Percentiles rank a stretch among this genome's conserved stretches.
Evolutionary conservation across 2,113 vertebrate genomes (phyloP).

Genomic region (Mirza zaza): DNA sequence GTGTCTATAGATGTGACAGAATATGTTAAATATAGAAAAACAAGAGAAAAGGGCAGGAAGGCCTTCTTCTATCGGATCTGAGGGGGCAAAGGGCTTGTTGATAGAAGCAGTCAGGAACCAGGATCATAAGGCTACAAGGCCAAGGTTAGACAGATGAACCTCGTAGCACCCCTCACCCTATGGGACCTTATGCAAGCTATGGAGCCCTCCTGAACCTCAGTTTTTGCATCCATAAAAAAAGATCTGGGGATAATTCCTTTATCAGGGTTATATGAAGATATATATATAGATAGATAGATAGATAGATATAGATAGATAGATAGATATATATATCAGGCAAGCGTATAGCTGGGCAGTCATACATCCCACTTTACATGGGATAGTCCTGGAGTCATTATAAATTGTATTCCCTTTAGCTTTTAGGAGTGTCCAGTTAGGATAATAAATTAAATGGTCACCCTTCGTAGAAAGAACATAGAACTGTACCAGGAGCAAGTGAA

Average conservation of each 20-base stretch:
- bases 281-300: too few species aligned
- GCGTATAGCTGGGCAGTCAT: accelerated
- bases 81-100: accelerated
- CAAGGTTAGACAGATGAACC: accelerated
- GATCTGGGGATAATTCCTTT: not conserved
- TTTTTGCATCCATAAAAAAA: not conserved
- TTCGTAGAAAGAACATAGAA: not conserved
- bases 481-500: not conserved
- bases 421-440: not conserved
- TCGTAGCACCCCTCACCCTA: too few species aligned
- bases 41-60: accelerated
- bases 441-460: not conserved
- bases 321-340: not conserved
- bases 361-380: not conserved
- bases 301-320: too few species aligned
- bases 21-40: not conserved
- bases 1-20: not conserved
- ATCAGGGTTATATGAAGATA: not conserved
- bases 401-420: not conserved
- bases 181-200: not conserved
- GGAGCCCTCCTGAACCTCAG: not conserved
- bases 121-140: not conserved
- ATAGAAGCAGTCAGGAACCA: not conserved
- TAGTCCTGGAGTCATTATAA: not conserved
- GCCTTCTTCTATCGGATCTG: accelerated